phyloP scores from a whole-genome alignment of 2,888 invertebrate species.

The Periphyllus acericola region DNA sequence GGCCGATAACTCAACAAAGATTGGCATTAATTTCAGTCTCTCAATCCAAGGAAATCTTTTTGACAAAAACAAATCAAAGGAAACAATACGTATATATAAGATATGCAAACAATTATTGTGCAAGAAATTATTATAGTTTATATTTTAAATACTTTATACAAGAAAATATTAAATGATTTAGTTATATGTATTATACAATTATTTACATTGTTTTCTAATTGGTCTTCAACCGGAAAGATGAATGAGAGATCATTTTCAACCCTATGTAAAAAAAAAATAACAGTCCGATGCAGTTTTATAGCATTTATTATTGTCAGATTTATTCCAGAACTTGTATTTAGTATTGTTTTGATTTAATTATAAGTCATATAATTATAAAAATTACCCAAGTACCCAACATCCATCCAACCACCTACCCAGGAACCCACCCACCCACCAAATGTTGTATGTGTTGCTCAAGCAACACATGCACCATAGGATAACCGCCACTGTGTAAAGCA shows the following conservation, averaged over 20 bases:
- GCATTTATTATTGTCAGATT: too few species aligned
- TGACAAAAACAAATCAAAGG: background rate
- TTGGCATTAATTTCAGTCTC: background rate
- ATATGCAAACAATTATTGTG: background rate
- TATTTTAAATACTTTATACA: background rate
- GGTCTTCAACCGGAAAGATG: background rate
- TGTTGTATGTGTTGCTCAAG: too few species aligned
- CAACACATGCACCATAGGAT: too few species aligned
- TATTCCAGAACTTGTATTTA: too few species aligned
- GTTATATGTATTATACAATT: background rate
- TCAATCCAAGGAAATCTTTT: background rate
- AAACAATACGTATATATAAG: too few species aligned
- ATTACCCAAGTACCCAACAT: too few species aligned
- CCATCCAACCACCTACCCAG: too few species aligned
- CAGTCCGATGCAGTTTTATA: background rate
- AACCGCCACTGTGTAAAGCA: too few species aligned
- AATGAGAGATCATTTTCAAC: background rate
- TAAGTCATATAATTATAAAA: too few species aligned
- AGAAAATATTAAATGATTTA: background rate
- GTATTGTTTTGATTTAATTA: too few species aligned
- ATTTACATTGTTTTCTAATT: background rate
- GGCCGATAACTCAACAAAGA: background rate
- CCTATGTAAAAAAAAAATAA: background rate
- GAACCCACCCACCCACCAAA: too few species aligned
- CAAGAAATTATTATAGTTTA: background rate